Conservation (phyloP, 2,888 invertebrate genomes). For the Dicyrtomina minuta region DNA sequence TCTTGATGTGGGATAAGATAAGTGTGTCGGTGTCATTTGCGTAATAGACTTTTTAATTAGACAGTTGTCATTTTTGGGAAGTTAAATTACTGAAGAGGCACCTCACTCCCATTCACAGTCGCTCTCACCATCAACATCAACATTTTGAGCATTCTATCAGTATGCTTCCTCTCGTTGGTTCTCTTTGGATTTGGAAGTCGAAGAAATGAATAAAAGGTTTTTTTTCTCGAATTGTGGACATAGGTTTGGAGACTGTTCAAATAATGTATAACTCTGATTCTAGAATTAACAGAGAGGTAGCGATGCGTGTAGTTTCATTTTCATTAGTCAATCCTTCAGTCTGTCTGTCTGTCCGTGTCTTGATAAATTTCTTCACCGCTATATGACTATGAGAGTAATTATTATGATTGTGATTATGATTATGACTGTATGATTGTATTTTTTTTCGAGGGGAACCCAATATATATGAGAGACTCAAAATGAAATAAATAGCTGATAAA, state of each 20-base stretch:
- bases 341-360: background rate
- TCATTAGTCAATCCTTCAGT: too few species aligned
- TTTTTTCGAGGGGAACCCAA: background rate
- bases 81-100: background rate
- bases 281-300: background rate
- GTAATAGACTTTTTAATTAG: slow-evolving; percentile 54
- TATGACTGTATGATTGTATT: background rate
- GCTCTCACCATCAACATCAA: too few species aligned
- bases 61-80: slow-evolving; percentile 48
- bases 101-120: background rate
- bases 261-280: background rate
- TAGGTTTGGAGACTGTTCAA: background rate
- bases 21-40: slow-evolving; percentile 53
- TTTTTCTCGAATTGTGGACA: background rate
- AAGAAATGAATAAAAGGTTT: too few species aligned
- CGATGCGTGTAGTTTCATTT: background rate
- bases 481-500: slow-evolving; percentile 12
- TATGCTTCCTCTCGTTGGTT: background rate
- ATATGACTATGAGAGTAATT: background rate
- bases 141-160: background rate
- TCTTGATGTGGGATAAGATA: slow-evolving; percentile 51
- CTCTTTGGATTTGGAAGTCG: background rate
- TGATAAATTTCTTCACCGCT: background rate
- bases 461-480: background rate
- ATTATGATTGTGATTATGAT: background rate